phyloP scores from a whole-genome alignment of 2,888 invertebrate genomes.

The Macrophya annulata region DNA sequence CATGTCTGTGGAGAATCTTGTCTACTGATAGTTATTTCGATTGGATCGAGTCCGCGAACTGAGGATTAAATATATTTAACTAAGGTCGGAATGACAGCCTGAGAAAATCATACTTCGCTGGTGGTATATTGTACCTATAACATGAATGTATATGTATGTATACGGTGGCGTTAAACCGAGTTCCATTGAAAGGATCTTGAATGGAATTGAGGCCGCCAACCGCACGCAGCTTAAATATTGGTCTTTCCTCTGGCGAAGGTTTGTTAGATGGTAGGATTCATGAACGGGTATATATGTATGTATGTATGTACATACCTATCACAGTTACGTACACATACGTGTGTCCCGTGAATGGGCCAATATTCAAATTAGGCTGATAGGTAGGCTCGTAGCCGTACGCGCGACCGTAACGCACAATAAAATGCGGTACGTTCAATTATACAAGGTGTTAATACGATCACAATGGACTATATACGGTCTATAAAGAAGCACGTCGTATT shows the following conservation, averaged over 20 bases:
- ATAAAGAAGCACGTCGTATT: background rate
- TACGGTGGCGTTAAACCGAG: constrained; percentile 44
- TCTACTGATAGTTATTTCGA: background rate
- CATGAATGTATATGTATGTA: background rate
- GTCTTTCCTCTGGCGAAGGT: constrained; percentile 63
- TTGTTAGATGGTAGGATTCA: constrained; percentile 31
- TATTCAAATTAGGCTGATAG: constrained; percentile 62
- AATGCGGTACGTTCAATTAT: constrained; percentile 74
- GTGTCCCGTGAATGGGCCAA: constrained; percentile 59
- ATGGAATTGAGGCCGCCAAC: constrained; percentile 59
- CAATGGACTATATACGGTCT: constrained; percentile 67
- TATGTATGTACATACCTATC: background rate
- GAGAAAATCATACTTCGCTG: constrained; percentile 66
- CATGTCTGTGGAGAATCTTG: background rate
- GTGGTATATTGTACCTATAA: background rate
- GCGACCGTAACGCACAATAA: constrained; percentile 68
- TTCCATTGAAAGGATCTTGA: constrained; percentile 57
- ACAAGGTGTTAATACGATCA: constrained; percentile 78
- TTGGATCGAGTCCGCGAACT: background rate
- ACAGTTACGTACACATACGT: background rate
- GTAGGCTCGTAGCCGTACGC: background rate
- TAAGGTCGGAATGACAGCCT: constrained; percentile 67
- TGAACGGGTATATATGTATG: constrained; percentile 2
- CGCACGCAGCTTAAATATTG: constrained; percentile 67
- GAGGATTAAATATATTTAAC: constrained; percentile 18